A percentile compares a stretch with the other conserved stretches of the same genome.
Conservation (phyloP, 2,888 invertebrate genomes). For the Lysandra bellargus region DNA sequence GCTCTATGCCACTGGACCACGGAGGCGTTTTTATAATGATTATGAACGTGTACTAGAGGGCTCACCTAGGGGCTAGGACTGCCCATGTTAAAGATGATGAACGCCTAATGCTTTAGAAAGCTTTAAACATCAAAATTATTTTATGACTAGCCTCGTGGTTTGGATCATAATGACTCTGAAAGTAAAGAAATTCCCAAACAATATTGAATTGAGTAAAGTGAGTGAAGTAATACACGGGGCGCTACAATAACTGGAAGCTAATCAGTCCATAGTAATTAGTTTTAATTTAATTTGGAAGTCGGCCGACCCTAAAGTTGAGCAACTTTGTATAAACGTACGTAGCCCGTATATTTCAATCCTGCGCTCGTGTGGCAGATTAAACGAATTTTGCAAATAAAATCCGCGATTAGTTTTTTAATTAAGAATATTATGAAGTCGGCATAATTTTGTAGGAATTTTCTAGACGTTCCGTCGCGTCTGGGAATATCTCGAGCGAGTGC, state of each 20-base stretch:
- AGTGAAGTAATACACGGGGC: not conserved
- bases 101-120: too few relatives aligned
- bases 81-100: too few relatives aligned
- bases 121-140: too few relatives aligned
- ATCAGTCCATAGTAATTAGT: slow-evolving; percentile 8
- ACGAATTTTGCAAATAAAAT: not conserved
- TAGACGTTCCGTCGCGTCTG: not conserved
- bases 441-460: not conserved
- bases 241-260: slow-evolving; percentile 3
- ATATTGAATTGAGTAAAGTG: not conserved
- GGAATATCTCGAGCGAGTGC: not conserved
- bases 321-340: not conserved
- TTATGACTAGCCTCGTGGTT: too few relatives aligned
- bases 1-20: too few relatives aligned
- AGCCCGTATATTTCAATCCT: not conserved
- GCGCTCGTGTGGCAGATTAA: not conserved
- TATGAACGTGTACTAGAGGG: too few relatives aligned
- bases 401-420: not conserved
- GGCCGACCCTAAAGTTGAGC: not conserved
- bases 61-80: too few relatives aligned
- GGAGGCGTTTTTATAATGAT: too few relatives aligned
- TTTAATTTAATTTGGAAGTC: slow-evolving; percentile 12
- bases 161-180: not conserved
- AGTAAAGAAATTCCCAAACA: not conserved
- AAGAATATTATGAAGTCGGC: not conserved